Conservation (phyloP, 1,140 invertebrate genomes). For the Drosophila lacteicornis region DNA sequence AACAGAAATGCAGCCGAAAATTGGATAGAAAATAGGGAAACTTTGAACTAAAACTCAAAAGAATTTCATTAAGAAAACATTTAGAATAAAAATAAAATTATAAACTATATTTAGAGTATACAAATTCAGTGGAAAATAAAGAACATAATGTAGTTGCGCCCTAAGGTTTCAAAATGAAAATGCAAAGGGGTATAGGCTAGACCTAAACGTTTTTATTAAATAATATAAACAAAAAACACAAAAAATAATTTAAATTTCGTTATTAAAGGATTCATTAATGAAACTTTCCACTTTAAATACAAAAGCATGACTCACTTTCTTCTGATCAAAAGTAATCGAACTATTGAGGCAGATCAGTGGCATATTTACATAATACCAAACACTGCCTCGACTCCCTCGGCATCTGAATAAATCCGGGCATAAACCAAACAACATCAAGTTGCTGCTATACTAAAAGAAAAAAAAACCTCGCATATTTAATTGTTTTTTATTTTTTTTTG, state of each 20-base stretch:
- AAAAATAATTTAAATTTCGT: no score
- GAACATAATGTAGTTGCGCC: no score
- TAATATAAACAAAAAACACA: no score
- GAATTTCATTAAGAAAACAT: background rate
- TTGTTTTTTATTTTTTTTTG: slow-evolving; percentile 57
- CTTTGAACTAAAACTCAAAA: no score
- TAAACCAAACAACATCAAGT: slow-evolving; percentile 33
- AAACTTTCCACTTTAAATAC: background rate
- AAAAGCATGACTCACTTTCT: background rate
- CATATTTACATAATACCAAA: slow-evolving; percentile 6
- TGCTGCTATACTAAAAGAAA: slow-evolving; percentile 9
- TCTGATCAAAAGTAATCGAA: background rate
- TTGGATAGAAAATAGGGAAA: background rate
- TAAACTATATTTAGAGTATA: no score
- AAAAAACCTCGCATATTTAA: slow-evolving; percentile 45
- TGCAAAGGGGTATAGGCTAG: no score
- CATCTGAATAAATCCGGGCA: slow-evolving; percentile 9
- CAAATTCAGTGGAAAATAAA: no score
- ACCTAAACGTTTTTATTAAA: no score
- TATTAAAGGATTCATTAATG: no score
- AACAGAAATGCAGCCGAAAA: slow-evolving; percentile 3
- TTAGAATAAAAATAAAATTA: background rate
- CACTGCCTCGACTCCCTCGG: background rate
- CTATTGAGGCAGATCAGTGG: slow-evolving; percentile 18
- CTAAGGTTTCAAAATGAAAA: background rate